These are phyloP conservation scores for Picus viridis DNA, from an alignment of 2,797 vertebrate species.

Conservation along the genomic window DNA sequence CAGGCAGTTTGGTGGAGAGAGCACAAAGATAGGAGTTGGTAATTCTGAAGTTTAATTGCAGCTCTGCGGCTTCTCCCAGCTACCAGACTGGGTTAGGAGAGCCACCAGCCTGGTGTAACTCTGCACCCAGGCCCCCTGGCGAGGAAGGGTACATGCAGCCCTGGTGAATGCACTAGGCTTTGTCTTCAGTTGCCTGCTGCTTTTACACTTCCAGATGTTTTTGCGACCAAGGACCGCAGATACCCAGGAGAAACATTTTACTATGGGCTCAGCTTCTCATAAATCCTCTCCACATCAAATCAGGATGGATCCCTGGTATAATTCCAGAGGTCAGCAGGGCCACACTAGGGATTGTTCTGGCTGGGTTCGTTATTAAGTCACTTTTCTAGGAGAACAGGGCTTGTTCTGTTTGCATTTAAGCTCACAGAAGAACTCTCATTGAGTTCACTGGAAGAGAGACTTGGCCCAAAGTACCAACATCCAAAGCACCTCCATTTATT, in stretches of 20 bases:
- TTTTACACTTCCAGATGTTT: neutral
- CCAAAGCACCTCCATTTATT: neutral
- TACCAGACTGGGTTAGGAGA: neutral
- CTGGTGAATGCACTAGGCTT: accelerated
- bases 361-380: neutral
- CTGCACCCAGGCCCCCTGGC: neutral
- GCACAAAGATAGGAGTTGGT: accelerated
- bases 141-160: neutral
- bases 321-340: neutral
- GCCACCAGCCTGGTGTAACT: neutral
- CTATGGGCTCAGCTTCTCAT: neutral
- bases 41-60: neutral
- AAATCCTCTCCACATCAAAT: neutral
- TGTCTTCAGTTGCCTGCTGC: neutral
- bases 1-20: neutral
- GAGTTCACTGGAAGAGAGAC: neutral
- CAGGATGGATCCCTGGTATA: neutral
- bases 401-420: neutral
- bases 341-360: neutral
- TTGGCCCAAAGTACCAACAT: neutral
- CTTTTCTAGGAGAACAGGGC: neutral
- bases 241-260: neutral
- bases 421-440: neutral
- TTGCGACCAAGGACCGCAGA: neutral
- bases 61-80: neutral